Conservation (phyloP, 2,888 invertebrate species). For the Sphecodes monilicornis region DNA sequence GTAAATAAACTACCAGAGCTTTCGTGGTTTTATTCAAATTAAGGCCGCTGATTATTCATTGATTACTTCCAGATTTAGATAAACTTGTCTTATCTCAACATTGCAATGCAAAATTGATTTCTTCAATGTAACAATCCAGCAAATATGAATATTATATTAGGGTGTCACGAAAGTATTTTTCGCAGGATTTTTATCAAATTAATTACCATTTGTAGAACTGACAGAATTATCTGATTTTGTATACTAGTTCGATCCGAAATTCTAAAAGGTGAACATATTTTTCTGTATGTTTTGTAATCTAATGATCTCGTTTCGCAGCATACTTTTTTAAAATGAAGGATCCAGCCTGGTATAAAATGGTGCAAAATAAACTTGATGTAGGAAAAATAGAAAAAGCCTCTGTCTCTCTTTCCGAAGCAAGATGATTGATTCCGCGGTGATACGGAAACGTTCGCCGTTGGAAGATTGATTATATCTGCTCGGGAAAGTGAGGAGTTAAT, state of each 20-base stretch:
- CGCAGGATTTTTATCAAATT: no score
- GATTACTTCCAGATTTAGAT: no score
- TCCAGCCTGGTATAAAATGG: neutral
- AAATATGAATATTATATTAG: no score
- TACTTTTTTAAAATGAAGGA: no score
- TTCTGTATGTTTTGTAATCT: neutral
- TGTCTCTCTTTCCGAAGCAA: neutral
- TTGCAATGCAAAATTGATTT: neutral
- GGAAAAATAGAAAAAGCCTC: neutral
- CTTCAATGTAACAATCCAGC: neutral
- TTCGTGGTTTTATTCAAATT: no score
- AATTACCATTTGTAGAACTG: no score
- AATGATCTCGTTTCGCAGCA: no score
- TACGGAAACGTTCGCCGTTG: constrained; percentile 41
- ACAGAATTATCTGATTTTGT: neutral
- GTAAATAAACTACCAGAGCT: no score
- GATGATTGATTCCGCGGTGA: constrained; percentile 40
- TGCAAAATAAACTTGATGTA: neutral
- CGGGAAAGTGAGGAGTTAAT: constrained; percentile 21
- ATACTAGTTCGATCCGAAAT: neutral
- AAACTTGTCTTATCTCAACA: neutral
- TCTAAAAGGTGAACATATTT: neutral
- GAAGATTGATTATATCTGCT: constrained; percentile 45
- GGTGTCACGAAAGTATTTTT: no score
- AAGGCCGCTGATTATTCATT: no score